Base-by-base conservation (phyloP, 2,797 vertebrate species). In the Megalops cyprinoides region DNA sequence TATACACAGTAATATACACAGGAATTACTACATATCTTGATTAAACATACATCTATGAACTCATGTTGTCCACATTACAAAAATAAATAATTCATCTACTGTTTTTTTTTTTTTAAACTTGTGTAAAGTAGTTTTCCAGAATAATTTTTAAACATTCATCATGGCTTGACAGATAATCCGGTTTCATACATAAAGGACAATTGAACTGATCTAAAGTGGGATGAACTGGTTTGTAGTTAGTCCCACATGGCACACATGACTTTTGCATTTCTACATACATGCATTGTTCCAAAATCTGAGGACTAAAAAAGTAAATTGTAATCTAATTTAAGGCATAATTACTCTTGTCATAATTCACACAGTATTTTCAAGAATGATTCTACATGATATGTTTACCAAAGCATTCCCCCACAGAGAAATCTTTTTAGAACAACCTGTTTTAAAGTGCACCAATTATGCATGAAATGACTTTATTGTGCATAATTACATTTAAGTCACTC, bases 21-120 rank as follows among this genome's bases (percentile, higher is more conserved):
- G 85, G 49, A 44, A 42, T 55, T 55, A 62, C 78, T 3, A n/a
- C 62, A 49, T 74, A 53, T 48, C 18, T 76, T 74, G 56, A 84
- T 76, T 74, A 87, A 86, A 82, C n/a, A 88, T 87, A 86, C 60
- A 77, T 10, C 39, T 78, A 65, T 80, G 76, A 55, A 73, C 67
- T 53, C 25, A 82, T 79, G 56, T 34, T 51, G 46, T 79, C 55
- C 74, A 82, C 73, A 75, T 51, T 85, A 85, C 34, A 85, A 89
- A 91, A 89, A 89, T 85, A 87, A 87, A 87, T 86, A 12, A 49
- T 79, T 51, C 44, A 62, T 62, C 65, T 81, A 62, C 73, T 76
- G 76, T 76, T 67, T 48, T 67, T 28, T 76, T 67, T 48, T 67
- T 28, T 74, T 58, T 48, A 75, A n/a, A 28, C 48, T 86, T 76